phyloP scores from a whole-genome alignment of 2,888 invertebrate genomes.

The Lycophotia porphyrea region DNA sequence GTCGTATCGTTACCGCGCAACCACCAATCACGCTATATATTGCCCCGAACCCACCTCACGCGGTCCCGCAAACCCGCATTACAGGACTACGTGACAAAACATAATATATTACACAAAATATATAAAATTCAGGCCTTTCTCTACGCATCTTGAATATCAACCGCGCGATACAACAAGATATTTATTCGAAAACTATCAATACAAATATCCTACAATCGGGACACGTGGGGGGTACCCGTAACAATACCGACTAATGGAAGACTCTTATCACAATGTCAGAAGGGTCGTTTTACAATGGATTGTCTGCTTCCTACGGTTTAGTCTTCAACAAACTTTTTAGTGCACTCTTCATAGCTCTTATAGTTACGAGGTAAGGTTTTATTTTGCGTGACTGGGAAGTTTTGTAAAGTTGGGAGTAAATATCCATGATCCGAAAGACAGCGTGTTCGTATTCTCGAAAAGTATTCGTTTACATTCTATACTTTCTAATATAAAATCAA shows the following conservation, averaged over 20 bases:
- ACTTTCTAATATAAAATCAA: constrained; percentile 59
- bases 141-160: constrained; percentile 67
- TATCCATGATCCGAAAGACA: constrained; percentile 48
- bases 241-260: constrained; percentile 53
- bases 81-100: constrained; percentile 55
- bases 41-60: constrained; percentile 17
- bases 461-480: constrained; percentile 60
- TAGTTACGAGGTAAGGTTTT: constrained; percentile 20
- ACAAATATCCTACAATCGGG: constrained; percentile 65
- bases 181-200: constrained; percentile 68
- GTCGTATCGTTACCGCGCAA: constrained; percentile 18
- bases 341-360: constrained; percentile 17
- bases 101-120: constrained; percentile 47
- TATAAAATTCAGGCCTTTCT: constrained; percentile 46
- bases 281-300: constrained; percentile 43
- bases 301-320: constrained; percentile 28
- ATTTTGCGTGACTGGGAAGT: constrained; percentile 5
- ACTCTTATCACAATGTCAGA: constrained; percentile 46
- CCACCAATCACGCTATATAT: constrained; percentile 22
- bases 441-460: constrained; percentile 50
- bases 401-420: constrained; percentile 32
- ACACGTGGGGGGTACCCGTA: constrained; percentile 54
- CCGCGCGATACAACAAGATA: constrained; percentile 62
- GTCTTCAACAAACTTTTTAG: constrained; percentile 24
- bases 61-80: constrained; percentile 35